Conservation (phyloP, 2,797 vertebrate species). For the Brachyrhaphis roseni region DNA sequence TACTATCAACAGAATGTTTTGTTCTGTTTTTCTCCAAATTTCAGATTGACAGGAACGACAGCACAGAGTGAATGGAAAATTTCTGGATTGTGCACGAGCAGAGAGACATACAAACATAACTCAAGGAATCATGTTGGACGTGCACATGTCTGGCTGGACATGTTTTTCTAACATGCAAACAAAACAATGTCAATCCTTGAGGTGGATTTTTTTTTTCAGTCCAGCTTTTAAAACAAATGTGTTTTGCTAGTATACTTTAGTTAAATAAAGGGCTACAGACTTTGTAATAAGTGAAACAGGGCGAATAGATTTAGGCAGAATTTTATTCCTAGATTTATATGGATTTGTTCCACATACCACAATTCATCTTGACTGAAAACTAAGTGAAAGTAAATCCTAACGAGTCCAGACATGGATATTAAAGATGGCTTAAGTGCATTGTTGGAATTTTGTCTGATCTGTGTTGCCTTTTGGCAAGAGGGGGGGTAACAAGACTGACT, state of each 20-base stretch:
- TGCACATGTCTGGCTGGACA: neutral
- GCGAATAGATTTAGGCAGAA: neutral
- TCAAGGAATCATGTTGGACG: neutral
- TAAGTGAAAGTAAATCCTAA: conserved; percentile 24
- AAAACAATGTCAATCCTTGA: conserved; percentile 16
- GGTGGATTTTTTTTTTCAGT: conserved; percentile 3
- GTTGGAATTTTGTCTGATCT: conserved; percentile 70
- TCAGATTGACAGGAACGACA: conserved; percentile 49
- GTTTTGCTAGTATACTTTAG: conserved; percentile 15
- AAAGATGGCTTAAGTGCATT: conserved; percentile 71
- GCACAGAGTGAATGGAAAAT: conserved; percentile 28
- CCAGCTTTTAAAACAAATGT: conserved; percentile 42
- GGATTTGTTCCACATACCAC: neutral
- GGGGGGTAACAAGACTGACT: conserved; percentile 41
- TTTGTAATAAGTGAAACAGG: neutral
- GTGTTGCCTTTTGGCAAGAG: conserved; percentile 59
- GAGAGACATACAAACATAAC: conserved; percentile 17
- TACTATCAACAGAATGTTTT: conserved; percentile 37
- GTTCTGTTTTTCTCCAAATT: conserved; percentile 46
- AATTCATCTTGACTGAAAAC: conserved; percentile 41
- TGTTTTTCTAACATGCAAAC: conserved; percentile 33
- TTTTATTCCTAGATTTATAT: neutral
- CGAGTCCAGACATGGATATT: conserved; percentile 67
- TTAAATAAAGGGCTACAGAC: conserved; percentile 6
- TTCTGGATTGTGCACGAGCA: conserved; percentile 8